phyloP scores from a whole-genome alignment of 1,140 invertebrate genomes.

The Atta cephalotes region DNA sequence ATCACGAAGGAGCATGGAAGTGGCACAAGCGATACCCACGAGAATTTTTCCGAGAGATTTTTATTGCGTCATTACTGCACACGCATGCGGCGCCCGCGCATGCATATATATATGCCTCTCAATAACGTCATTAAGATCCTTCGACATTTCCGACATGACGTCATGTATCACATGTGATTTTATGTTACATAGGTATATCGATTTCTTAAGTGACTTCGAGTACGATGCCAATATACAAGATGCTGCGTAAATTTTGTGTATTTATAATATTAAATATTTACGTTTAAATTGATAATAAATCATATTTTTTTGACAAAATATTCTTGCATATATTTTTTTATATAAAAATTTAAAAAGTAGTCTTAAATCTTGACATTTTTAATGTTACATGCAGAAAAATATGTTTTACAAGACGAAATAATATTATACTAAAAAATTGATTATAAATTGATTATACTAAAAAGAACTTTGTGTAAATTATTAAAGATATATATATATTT shows the following conservation, averaged over 20 bases:
- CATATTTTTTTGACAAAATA: neutral
- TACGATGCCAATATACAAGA: neutral
- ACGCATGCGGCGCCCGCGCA: neutral
- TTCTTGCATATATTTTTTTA: neutral
- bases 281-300: neutral
- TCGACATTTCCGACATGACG: slow-evolving; percentile 60
- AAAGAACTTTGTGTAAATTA: neutral
- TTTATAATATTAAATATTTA: too few relatives aligned
- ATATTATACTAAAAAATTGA: neutral
- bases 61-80: slow-evolving; percentile 42
- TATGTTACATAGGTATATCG: neutral
- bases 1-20: slow-evolving; percentile 9
- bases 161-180: slow-evolving; percentile 31
- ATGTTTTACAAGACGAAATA: neutral
- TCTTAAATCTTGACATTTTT: neutral
- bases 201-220: slow-evolving; percentile 6
- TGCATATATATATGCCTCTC: neutral
- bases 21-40: slow-evolving; percentile 19
- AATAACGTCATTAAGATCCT: slow-evolving; percentile 38
- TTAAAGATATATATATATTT: neutral
- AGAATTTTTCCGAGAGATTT: slow-evolving; percentile 40
- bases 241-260: neutral
- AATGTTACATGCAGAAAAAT: neutral
- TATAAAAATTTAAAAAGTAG: neutral
- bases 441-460: neutral